phyloP scores from a whole-genome alignment of 2,888 invertebrate genomes.

The Pharmacophagus antenor region DNA sequence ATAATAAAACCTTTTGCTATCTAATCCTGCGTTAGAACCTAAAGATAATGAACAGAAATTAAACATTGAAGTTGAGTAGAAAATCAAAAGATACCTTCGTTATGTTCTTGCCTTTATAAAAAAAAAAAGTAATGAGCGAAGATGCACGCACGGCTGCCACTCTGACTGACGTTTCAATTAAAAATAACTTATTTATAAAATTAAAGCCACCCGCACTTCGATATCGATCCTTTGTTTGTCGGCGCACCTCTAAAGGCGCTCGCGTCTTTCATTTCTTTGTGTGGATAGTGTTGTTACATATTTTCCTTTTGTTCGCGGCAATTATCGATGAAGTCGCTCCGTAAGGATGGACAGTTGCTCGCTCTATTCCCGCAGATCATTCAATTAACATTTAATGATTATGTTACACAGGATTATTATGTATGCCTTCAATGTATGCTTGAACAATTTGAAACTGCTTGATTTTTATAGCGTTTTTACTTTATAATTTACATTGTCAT shows the following conservation, averaged over 20 bases:
- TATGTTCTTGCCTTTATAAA: conserved; percentile 28
- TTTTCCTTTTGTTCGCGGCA: conserved; percentile 42
- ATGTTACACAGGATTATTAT: conserved; percentile 32
- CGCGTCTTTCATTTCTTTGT: conserved; percentile 33
- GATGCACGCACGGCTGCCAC: conserved; percentile 33
- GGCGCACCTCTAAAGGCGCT: conserved; percentile 39
- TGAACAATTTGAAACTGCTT: neutral
- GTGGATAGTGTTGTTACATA: conserved; percentile 41
- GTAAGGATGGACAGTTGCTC: conserved; percentile 32
- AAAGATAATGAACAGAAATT: conserved; percentile 9
- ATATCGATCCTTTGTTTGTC: conserved; percentile 46
- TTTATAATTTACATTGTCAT: neutral
- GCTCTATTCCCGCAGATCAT: conserved; percentile 39
- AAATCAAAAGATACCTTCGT: conserved; percentile 14
- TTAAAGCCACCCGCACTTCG: conserved; percentile 41
- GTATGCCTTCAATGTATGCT: conserved; percentile 4
- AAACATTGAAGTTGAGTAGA: conserved; percentile 10
- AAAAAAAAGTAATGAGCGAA: conserved; percentile 31
- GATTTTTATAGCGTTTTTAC: neutral
- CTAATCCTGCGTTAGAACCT: too few species aligned
- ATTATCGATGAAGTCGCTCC: conserved; percentile 41
- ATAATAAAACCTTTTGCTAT: too few species aligned
- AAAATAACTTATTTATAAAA: conserved; percentile 46
- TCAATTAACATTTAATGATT: conserved; percentile 43
- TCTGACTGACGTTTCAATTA: conserved; percentile 50